Evolutionary conservation across 2,888 invertebrate species (phyloP).

Genomic region (Tryphoninae sp.): DNA sequence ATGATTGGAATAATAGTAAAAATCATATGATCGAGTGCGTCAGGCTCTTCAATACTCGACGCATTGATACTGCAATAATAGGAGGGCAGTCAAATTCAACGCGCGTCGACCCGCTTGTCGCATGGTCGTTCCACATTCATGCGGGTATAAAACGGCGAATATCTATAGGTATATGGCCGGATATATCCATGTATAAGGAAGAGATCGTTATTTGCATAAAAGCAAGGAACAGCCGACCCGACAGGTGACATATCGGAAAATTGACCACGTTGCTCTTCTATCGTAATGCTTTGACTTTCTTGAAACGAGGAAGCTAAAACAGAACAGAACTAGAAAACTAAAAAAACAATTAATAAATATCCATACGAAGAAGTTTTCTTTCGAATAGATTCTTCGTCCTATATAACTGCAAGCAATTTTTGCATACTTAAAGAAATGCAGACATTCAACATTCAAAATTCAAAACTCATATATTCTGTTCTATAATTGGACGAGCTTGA

Average conservation of each 20-base stretch:
- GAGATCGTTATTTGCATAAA: slow-evolving; percentile 24
- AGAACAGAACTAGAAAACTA: no score
- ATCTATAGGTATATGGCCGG: not conserved
- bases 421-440: no score
- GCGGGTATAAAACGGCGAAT: slow-evolving; percentile 61
- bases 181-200: slow-evolving; percentile 10
- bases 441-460: no score
- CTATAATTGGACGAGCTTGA: no score
- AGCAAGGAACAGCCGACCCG: not conserved
- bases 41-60: not conserved
- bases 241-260: slow-evolving; percentile 1
- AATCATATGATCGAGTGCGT: not conserved
- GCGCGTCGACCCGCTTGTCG: slow-evolving; percentile 65
- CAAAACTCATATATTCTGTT: no score
- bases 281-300: no score
- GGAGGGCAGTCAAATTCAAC: slow-evolving; percentile 67
- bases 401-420: no score
- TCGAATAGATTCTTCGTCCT: no score
- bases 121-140: slow-evolving; percentile 55
- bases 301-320: no score
- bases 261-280: slow-evolving; percentile 4
- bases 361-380: no score
- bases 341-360: no score
- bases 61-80: slow-evolving; percentile 13
- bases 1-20: not conserved